Conservation (phyloP, 1,140 invertebrate genomes). For the Meloidogyne hapla region DNA sequence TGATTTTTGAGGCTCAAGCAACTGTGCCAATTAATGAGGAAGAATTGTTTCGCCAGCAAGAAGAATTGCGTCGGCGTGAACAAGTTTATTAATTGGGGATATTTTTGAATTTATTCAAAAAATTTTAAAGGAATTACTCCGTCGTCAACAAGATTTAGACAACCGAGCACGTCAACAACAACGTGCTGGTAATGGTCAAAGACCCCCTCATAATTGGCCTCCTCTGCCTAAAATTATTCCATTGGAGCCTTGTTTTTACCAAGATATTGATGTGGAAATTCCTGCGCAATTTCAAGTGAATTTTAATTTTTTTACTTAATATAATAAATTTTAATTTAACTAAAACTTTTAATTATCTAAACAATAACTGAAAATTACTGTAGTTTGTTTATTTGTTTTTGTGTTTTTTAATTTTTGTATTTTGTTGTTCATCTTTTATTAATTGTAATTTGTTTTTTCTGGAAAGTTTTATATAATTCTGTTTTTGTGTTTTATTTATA, state of each 20-base stretch:
- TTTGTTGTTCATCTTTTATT: no score
- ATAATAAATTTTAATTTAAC: neutral
- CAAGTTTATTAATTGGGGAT: constrained; percentile 23
- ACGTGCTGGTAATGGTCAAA: neutral
- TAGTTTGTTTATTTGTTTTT: no score
- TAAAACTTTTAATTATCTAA: no score
- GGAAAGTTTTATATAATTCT: no score
- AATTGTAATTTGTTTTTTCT: no score
- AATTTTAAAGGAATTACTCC: constrained; percentile 46
- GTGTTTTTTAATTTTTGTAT: no score
- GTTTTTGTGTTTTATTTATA: no score
- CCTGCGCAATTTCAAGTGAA: constrained; percentile 78
- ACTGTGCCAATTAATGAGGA: constrained; percentile 44
- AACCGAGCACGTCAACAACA: constrained; percentile 31
- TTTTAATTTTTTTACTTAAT: neutral
- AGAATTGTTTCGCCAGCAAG: constrained; percentile 63
- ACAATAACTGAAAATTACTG: no score
- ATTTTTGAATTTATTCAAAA: neutral
- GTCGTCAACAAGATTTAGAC: constrained; percentile 62
- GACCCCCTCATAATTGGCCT: constrained; percentile 79
- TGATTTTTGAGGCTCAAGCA: constrained; percentile 23
- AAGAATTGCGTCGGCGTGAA: constrained; percentile 57
- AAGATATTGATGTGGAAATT: constrained; percentile 97
- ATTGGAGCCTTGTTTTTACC: constrained; percentile 93
- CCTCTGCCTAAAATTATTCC: constrained; percentile 85